Conservation (phyloP, 2,888 invertebrate genomes). For the Axea sp. region DNA sequence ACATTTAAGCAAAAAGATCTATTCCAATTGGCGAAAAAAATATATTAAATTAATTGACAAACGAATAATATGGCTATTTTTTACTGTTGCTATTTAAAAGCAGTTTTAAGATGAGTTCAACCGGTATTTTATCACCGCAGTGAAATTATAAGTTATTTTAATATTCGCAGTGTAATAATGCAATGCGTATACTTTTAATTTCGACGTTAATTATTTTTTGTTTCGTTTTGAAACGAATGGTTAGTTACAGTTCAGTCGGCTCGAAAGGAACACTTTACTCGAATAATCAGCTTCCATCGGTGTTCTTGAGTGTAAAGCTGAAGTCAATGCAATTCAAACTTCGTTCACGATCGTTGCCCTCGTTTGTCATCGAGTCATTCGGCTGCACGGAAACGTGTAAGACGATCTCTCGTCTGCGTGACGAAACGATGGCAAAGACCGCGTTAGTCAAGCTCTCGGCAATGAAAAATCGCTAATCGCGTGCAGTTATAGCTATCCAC, state of each 20-base stretch:
- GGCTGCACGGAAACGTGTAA: slow-evolving; percentile 55
- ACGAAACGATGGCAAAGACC: slow-evolving; percentile 57
- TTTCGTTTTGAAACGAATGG: slow-evolving; percentile 22
- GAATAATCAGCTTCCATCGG: slow-evolving; percentile 55
- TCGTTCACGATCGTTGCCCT: slow-evolving; percentile 57
- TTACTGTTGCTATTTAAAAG: too few relatives aligned
- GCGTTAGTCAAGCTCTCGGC: slow-evolving; percentile 54
- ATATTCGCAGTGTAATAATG: too few relatives aligned
- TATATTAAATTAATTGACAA: too few relatives aligned
- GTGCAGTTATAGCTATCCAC: slow-evolving; percentile 40
- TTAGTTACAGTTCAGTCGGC: slow-evolving; percentile 50
- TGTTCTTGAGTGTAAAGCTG: slow-evolving; percentile 47
- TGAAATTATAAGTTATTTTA: too few relatives aligned
- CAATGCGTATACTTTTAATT: slow-evolving; percentile 16
- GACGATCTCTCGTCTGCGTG: slow-evolving; percentile 58
- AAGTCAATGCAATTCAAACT: slow-evolving; percentile 57
- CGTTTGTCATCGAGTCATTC: slow-evolving; percentile 58
- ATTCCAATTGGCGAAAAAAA: too few relatives aligned
- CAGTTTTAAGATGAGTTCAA: too few relatives aligned
- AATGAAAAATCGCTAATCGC: slow-evolving; percentile 55
- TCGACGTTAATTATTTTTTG: slow-evolving; percentile 16
- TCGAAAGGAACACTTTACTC: slow-evolving; percentile 45
- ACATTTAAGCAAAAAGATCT: too few relatives aligned
- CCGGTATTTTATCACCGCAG: too few relatives aligned
- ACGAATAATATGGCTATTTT: too few relatives aligned